Conservation (phyloP, 2,113 vertebrate species). For the Myotis yumanensis region DNA sequence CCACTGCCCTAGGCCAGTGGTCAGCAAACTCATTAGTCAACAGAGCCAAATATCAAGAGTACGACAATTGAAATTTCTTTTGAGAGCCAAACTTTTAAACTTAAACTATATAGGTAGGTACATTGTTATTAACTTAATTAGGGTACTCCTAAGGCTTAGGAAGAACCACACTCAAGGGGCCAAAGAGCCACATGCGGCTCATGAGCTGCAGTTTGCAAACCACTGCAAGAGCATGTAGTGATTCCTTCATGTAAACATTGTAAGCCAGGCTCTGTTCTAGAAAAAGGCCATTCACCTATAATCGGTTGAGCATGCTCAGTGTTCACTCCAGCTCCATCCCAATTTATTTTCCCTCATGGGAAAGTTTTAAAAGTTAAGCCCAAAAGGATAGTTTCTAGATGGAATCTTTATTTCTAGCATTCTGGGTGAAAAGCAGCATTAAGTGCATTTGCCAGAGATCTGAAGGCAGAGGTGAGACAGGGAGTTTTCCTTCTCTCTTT, state of each 20-base stretch:
- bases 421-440: neutral
- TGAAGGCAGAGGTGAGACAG: neutral
- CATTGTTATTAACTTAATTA: too few species aligned
- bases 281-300: neutral
- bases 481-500: neutral
- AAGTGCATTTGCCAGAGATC: neutral
- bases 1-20: too few species aligned
- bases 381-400: neutral
- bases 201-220: too few species aligned
- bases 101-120: too few species aligned
- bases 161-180: too few species aligned
- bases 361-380: neutral
- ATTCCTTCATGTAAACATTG: neutral
- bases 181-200: too few species aligned
- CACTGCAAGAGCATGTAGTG: neutral
- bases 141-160: too few species aligned
- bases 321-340: neutral
- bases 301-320: rapidly evolving
- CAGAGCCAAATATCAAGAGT: too few species aligned
- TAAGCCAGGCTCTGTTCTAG: neutral
- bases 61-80: too few species aligned
- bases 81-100: too few species aligned
- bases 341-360: neutral
- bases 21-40: too few species aligned
- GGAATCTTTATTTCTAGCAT: neutral